phyloP scores from a whole-genome alignment of 2,888 invertebrate genomes.

The Oscheius myriophilus region DNA sequence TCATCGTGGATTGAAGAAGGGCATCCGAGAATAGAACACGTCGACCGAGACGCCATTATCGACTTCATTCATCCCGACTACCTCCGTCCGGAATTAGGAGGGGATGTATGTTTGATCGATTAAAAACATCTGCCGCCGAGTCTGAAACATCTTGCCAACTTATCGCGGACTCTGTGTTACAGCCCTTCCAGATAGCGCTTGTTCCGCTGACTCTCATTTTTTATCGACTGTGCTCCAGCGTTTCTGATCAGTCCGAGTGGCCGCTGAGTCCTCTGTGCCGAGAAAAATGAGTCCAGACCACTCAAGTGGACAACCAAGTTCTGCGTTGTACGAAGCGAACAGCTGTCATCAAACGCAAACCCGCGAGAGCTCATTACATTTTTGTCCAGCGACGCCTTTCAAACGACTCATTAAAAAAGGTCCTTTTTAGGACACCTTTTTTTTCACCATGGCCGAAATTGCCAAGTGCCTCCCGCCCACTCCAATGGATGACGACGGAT shows the following conservation, averaged over 20 bases:
- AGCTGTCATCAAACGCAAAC: slow-evolving; percentile 28
- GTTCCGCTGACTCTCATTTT: background rate
- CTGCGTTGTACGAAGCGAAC: slow-evolving; percentile 15
- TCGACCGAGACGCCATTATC: slow-evolving; percentile 37
- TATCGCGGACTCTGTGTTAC: background rate
- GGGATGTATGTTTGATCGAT: slow-evolving; percentile 50
- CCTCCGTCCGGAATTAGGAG: slow-evolving; percentile 58
- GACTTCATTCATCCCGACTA: slow-evolving; percentile 51
- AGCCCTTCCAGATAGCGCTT: background rate
- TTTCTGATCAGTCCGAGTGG: slow-evolving; percentile 9
- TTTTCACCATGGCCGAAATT: slow-evolving; percentile 57
- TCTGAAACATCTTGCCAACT: background rate
- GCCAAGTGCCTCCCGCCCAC: slow-evolving; percentile 50
- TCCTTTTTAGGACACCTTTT: slow-evolving; percentile 34
- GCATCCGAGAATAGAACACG: slow-evolving; percentile 34
- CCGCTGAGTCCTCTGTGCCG: background rate
- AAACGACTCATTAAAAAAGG: background rate
- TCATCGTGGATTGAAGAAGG: slow-evolving; percentile 52
- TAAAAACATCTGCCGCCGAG: background rate
- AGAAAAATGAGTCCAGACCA: slow-evolving; percentile 3
- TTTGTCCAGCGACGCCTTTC: background rate
- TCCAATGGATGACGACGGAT: slow-evolving; percentile 23
- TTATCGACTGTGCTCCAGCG: background rate
- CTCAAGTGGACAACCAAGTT: slow-evolving; percentile 10
- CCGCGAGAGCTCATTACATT: slow-evolving; percentile 21